Evolutionary conservation across 2,888 invertebrate species (phyloP), one percentile per base, ranked within the genome.

Genomic region (Blomia tropicalis): DNA sequence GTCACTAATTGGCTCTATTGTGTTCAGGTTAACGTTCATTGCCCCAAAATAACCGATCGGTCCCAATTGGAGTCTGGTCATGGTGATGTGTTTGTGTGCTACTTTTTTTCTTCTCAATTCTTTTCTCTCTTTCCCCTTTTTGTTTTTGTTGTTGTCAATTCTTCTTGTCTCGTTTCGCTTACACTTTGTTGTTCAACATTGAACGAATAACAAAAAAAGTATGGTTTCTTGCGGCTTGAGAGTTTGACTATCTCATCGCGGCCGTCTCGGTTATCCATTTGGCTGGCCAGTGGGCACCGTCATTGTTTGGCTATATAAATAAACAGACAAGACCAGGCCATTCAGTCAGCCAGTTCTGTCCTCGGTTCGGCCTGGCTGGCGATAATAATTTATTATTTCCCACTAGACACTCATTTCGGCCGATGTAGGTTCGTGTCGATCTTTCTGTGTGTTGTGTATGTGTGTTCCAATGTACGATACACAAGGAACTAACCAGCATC

Each of bases 241-340:
- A n/a, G n/a, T n/a, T 47, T 47, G 51, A 47, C 51, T 47, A 47
- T n/a, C n/a, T n/a, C n/a, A n/a, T n/a, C n/a, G 51, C 51, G 7
- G 23, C 36, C 17, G 36, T 36, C 17, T 36, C 36, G 36, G 51
- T 27, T 47, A 27, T 47, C 51, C 51, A 47, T 47, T 47, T 27
- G 27, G 27, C 51, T 47, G 51, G 27, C 22, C 51, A 47, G 51
- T 47, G 51, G 51, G 7, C 51, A 47, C 23, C 51, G 51, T 36
- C 51, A 47, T 47, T 47, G 51, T 47, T 47, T 47, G 51, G 51
- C 51, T 47, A 47, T 47, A 47, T 47, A 47, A 47, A 47, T 47
- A 47, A 11, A 47, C 22, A 7, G 23, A n/a, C n/a, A n/a, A n/a
- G n/a, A n/a, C n/a, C n/a, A n/a, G n/a, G n/a, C n/a, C n/a, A n/a